phyloP scores from a whole-genome alignment of 2,888 invertebrate species.

The Eretmocerus hayati region DNA sequence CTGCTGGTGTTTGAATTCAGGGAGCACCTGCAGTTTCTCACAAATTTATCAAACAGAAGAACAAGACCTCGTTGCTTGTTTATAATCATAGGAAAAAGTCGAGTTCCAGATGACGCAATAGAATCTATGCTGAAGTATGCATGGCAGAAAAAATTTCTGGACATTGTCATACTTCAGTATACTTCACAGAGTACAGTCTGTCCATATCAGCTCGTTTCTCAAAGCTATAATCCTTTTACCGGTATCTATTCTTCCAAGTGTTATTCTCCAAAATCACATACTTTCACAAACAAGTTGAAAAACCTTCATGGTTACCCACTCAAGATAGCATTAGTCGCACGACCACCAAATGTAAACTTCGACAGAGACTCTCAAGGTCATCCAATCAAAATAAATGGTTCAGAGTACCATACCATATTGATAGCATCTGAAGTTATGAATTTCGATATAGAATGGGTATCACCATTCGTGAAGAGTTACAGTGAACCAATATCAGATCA shows the following conservation, averaged over 20 bases:
- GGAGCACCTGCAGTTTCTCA: neutral
- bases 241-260: neutral
- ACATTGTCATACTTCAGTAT: conserved; percentile 1
- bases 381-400: neutral
- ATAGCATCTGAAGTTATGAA: neutral
- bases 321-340: neutral
- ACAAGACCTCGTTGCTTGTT: conserved; percentile 1
- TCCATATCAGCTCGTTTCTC: neutral
- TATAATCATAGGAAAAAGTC: neutral
- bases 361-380: neutral
- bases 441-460: neutral
- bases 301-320: conserved; percentile 2
- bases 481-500: neutral
- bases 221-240: conserved; percentile 3
- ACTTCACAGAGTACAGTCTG: neutral
- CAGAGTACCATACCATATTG: neutral
- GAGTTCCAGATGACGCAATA: neutral
- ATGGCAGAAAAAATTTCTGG: conserved; percentile 3
- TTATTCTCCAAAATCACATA: neutral
- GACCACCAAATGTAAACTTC: neutral
- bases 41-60: neutral
- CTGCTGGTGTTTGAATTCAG: neutral
- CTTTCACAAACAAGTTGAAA: conserved; percentile 1
- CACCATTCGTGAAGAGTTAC: neutral
- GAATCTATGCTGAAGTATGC: neutral